A percentile compares a stretch with the other conserved stretches of the same genome.
These are phyloP conservation scores for Amphimallon solstitiale DNA, from an alignment of 2,888 invertebrate species.

Conservation along the genomic window DNA sequence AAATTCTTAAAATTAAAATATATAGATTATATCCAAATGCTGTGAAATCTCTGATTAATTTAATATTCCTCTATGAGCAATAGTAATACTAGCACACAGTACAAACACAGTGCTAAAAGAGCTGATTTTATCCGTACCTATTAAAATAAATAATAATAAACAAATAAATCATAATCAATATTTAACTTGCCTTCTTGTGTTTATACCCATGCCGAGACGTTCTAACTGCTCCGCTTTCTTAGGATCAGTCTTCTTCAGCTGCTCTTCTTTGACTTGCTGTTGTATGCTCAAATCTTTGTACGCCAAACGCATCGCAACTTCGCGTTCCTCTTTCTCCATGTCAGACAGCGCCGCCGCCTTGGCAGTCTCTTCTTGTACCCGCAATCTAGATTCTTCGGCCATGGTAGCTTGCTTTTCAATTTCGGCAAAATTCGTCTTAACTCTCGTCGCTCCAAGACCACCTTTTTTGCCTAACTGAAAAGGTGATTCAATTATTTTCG, in stretches of 20 bases:
- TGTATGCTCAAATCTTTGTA: slow-evolving; percentile 79
- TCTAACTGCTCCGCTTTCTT: slow-evolving; percentile 89
- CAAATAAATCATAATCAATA: too few relatives aligned
- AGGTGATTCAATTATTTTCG: not conserved
- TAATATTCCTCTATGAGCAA: too few relatives aligned
- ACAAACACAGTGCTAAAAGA: too few relatives aligned
- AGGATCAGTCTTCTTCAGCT: slow-evolving; percentile 78
- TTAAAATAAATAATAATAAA: too few relatives aligned
- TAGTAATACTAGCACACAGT: too few relatives aligned
- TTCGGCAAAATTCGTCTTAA: slow-evolving; percentile 94
- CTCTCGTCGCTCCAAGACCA: slow-evolving; percentile 93
- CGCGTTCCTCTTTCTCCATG: slow-evolving; percentile 76
- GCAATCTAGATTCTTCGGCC: slow-evolving; percentile 75
- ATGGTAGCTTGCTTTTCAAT: slow-evolving; percentile 90
- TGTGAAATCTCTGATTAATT: too few relatives aligned
- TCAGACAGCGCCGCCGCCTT: slow-evolving; percentile 62
- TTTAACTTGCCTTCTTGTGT: slow-evolving; percentile 64
- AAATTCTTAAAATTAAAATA: too few relatives aligned
- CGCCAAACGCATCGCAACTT: slow-evolving; percentile 76
- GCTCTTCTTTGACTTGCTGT: slow-evolving; percentile 77
- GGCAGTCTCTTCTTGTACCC: slow-evolving; percentile 61
- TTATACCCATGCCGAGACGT: slow-evolving; percentile 92
- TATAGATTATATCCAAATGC: too few relatives aligned
- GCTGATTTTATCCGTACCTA: too few relatives aligned
- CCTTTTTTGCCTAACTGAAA: slow-evolving; percentile 86